Percentiles rank a stretch among this genome's conserved stretches.
phyloP scores from a whole-genome alignment of 2,888 invertebrate species.

The Ecdyonurus torrentis region DNA sequence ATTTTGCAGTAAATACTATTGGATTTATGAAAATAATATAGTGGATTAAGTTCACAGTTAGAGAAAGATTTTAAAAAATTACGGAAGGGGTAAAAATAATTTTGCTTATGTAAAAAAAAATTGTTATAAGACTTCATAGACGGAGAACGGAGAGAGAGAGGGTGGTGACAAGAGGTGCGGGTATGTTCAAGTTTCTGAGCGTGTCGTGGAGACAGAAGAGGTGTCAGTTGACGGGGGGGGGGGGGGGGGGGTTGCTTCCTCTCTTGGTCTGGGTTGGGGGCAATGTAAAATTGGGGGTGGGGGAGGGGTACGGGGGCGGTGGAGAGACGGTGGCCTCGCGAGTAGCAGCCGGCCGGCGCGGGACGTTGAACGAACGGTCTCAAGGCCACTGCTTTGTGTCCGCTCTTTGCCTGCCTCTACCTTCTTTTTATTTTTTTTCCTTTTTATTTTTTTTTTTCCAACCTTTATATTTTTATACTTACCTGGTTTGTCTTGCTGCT shows the following conservation, averaged over 20 bases:
- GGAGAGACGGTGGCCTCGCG: not conserved
- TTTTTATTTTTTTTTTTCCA: not conserved
- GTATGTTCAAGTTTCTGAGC: not conserved
- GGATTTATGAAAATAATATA: no score
- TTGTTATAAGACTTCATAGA: not conserved
- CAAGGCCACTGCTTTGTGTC: not conserved
- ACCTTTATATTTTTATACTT: not conserved
- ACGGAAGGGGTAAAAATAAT: no score
- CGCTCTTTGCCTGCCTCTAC: constrained; percentile 5
- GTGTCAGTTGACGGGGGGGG: not conserved
- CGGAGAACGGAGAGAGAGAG: no score
- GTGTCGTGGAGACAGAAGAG: not conserved
- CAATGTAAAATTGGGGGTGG: not conserved
- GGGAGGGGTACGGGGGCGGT: constrained; percentile 1
- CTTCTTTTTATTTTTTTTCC: not conserved
- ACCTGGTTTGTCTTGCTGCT: not conserved
- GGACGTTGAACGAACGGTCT: constrained; percentile 13
- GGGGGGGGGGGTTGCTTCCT: constrained; percentile 6
- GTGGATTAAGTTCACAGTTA: no score
- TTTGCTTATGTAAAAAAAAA: no score
- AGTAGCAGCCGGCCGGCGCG: constrained; percentile 1
- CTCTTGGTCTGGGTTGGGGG: not conserved
- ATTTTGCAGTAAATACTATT: no score
- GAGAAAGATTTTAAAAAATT: no score
- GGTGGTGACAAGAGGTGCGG: no score